Evolutionary conservation across 2,888 invertebrate species (phyloP).

Genomic region (Drosophila rubida): DNA sequence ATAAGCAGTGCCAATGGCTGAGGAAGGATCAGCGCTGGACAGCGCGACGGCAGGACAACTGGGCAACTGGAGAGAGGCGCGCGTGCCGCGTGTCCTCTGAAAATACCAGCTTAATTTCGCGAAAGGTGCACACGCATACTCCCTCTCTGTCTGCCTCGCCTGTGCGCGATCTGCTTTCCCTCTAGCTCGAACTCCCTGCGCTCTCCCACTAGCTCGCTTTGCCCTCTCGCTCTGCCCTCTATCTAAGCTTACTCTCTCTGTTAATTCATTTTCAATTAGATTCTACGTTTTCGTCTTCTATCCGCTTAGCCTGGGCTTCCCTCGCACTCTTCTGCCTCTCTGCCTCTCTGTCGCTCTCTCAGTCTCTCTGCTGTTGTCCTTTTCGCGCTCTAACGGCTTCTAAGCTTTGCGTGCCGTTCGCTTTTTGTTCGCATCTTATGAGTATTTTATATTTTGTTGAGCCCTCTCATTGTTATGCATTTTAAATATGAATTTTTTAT

Average conservation of each 20-base stretch:
- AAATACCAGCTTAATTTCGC: constrained; percentile 72
- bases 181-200: too few relatives aligned
- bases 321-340: not conserved
- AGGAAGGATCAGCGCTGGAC: constrained; percentile 14
- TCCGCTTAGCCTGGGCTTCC: too few relatives aligned
- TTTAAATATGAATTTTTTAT: constrained; percentile 76
- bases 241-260: too few relatives aligned
- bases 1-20: constrained; percentile 64
- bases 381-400: constrained; percentile 7
- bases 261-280: too few relatives aligned
- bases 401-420: constrained; percentile 52
- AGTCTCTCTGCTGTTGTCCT: constrained; percentile 12
- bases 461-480: constrained; percentile 74
- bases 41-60: constrained; percentile 7
- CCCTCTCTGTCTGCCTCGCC: not conserved
- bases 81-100: constrained; percentile 47
- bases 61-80: constrained; percentile 13
- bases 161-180: constrained; percentile 21
- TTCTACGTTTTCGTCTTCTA: too few relatives aligned
- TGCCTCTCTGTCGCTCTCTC: not conserved
- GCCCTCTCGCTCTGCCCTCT: too few relatives aligned
- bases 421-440: constrained; percentile 43
- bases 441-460: not conserved
- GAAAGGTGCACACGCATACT: constrained; percentile 46
- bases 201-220: too few relatives aligned